Base-by-base conservation (phyloP, 2,113 vertebrate genomes). In the Cinclus mexicanus region DNA sequence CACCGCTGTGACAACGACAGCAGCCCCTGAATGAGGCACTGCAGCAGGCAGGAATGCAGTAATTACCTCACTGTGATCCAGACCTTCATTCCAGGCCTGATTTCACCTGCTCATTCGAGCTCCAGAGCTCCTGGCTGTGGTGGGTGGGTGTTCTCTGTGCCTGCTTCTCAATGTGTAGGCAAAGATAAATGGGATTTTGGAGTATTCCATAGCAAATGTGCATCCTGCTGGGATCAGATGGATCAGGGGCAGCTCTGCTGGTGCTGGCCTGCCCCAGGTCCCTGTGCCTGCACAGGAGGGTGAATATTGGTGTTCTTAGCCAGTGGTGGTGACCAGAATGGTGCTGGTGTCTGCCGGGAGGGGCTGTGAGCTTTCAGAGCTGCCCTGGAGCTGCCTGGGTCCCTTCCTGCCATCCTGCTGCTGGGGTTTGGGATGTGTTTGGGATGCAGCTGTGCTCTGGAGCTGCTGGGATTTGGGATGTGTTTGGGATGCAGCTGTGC, bases 181-280 rank as follows among this genome's bases (percentile, higher is more conserved):
- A 70, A 33, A 46, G 59, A 14, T 7, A 37, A 52, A 3, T 49
- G 41, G 26, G 28, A 7, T 14, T 47, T 31, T 26, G 41, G 29
- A 35, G 23, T 25, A 5, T 65, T 16, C 59, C 19, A 5, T 2
- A 12, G 41, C 7, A 49, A 17, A 24, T 12, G 23, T 46, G 23
- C 11, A 2, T 39, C 17, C 6, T 25, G 35, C 26, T 63, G 49
- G 17, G 29, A 9, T 46, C 31, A 9, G 46, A 47, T 22, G 14
- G 6, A 25, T 56, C 2, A 0, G 33, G 26, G 26, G 21, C 12
- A 12, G 41, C 47, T 80, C 52, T 0, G 4, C 44, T 22, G 49
- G 2, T 0, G 4, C 44, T 22, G 49, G 2, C 19, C 47, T 52
- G 50, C 14, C 50, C 49, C 50, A 10, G 25, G 12, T 14, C 25